Base-by-base conservation (phyloP, 1,140 invertebrate species). In the Hestina assimilis region DNA sequence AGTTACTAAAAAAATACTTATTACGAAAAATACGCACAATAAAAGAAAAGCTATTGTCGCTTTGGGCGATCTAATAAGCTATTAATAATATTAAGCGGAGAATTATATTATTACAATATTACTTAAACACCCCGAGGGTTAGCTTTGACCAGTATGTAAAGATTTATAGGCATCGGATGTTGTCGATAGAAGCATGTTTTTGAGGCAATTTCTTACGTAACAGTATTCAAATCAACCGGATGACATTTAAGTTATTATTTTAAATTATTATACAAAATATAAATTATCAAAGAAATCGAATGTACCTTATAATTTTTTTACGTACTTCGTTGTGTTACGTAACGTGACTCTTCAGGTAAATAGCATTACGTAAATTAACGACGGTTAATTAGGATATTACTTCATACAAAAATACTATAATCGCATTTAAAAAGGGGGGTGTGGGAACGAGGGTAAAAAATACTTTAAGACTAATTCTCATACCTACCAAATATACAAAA, bases 221-320 rank as follows among this genome's bases (percentile, higher is more conserved):
- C 41, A n/a, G 53, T 63, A 72, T 72, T 66, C 63, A 70, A 73
- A 73, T 70, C 40, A 68, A 50, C 52, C 67, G 72, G 65, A 69
- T 63, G 66, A 54, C 66, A 59, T 69, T 69, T 54, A 61, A 61
- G 33, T 47, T 40, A 59, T 55, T 61, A 63, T 55, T 20, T 21
- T 41, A 9, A 41, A 17, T n/a, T n/a, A n/a, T n/a, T n/a, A n/a
- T n/a, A n/a, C n/a, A n/a, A n/a, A n/a, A n/a, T n/a, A n/a, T n/a
- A n/a, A n/a, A n/a, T n/a, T n/a, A n/a, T n/a, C n/a, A n/a, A n/a
- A n/a, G n/a, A n/a, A n/a, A n/a, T n/a, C n/a, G n/a, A n/a, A n/a
- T n/a, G n/a, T n/a, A n/a, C n/a, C n/a, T n/a, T n/a, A n/a, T n/a
- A n/a, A n/a, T n/a, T n/a, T n/a, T n/a, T n/a, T n/a, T n/a, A n/a